These are phyloP conservation scores for Peromyscus aztecus DNA, from an alignment of 2,797 vertebrate genomes.

Conservation along the genomic window DNA sequence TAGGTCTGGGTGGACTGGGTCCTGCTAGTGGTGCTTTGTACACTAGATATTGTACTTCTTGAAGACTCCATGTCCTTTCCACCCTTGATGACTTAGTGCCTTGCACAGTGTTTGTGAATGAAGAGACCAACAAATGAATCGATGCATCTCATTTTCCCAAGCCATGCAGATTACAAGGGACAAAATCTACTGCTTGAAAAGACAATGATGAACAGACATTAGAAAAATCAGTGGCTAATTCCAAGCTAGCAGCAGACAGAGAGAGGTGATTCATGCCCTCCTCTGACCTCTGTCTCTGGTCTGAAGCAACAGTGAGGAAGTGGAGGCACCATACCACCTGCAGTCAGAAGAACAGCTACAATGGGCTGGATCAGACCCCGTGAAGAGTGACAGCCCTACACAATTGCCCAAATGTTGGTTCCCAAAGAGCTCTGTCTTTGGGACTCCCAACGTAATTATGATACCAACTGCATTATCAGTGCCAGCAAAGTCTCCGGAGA, in stretches of 20 bases:
- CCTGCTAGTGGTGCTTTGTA: not conserved
- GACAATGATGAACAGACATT: not conserved
- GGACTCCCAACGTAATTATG: slow-evolving; percentile 54
- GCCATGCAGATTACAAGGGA: not conserved
- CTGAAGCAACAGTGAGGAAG: not conserved
- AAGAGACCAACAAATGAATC: not conserved
- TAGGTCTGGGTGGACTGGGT: not conserved
- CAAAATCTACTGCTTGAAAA: not conserved
- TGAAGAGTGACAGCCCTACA: not conserved
- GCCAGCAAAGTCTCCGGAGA: slow-evolving; percentile 64
- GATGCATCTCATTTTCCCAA: not conserved
- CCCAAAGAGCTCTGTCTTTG: not conserved
- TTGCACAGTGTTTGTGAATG: not conserved
- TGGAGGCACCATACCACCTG: accelerated
- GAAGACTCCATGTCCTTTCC: not conserved
- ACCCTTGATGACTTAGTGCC: no score
- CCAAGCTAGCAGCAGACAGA: not conserved
- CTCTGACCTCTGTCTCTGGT: not conserved
- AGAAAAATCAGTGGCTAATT: not conserved
- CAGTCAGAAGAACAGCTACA: not conserved
- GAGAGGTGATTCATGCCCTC: no score
- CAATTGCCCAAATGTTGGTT: not conserved
- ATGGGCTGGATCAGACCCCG: not conserved
- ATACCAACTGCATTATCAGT: slow-evolving; percentile 46
- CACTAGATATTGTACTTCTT: not conserved